Conservation (phyloP, 2,888 invertebrate species). For the Diaphora mendica region DNA sequence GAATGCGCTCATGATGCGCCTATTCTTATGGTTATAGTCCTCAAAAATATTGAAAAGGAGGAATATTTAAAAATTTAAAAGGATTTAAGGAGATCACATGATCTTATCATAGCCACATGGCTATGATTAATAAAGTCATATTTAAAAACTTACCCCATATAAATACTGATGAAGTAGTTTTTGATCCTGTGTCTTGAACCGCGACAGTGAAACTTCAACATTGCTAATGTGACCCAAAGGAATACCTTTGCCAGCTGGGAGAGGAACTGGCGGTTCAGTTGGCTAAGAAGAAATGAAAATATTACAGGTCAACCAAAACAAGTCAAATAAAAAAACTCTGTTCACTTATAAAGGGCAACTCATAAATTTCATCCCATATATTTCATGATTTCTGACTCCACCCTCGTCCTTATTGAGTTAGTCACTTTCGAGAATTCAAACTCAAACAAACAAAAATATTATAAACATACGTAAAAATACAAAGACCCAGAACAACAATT, state of each 20-base stretch:
- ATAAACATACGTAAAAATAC: no score
- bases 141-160: conserved; percentile 82
- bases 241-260: conserved; percentile 88
- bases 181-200: conserved; percentile 89
- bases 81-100: no score
- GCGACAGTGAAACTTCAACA: conserved; percentile 88
- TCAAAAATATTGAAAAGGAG: neutral
- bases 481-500: no score
- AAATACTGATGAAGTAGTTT: conserved; percentile 89
- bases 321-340: neutral
- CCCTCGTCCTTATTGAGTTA: no score
- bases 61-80: no score
- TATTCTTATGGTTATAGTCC: neutral
- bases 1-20: no score
- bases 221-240: conserved; percentile 90
- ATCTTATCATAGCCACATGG: no score
- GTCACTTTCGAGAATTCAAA: no score
- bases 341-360: neutral
- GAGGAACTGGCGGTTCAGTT: conserved; percentile 83
- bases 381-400: no score
- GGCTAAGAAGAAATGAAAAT: conserved; percentile 60
- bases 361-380: no score
- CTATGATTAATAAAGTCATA: neutral
- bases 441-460: no score
- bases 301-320: neutral